Base-by-base conservation (phyloP, 1,140 invertebrate species). In the Daktulosphaira vitifoliae region DNA sequence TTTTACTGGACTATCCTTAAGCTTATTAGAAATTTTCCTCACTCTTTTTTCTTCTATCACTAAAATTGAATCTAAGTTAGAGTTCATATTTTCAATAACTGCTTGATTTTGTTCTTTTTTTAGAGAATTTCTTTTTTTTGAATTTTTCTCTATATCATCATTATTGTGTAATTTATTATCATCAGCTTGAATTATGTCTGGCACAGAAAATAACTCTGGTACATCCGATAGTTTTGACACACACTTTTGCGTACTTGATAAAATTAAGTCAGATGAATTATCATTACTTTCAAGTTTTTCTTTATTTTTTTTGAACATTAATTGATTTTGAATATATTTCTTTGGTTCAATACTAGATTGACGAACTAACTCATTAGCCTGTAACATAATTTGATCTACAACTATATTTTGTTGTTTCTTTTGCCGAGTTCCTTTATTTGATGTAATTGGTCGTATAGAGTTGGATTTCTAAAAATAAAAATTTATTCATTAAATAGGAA, bases 341-440 rank as follows among this genome's bases (percentile, higher is more conserved):
- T 62, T 62, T 15, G 56, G 56, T 62, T 62, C 56, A 62, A 62
- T 62, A 46, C 56, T 62, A 18, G 56, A 62, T n/a, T 62, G 56
- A 26, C 56, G 56, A 20, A 62, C 18, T 15, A 62, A 62, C 44
- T 62, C 56, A 62, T 62, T 62, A 18, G 56, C 56, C 20, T 62
- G 42, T 5, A 48, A 15, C n/a, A 48, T 29, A 33, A 29, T 25
- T 22, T 62, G 25, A 8, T 62, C 42, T 22, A 48, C 26, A 33
- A 59, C 25, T 26, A 62, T n/a, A 20, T 62, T 39, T 1, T 23
- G 15, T 1, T 23, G 15, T 62, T 62, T 62, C 20, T 62, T 62
- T 46, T 48, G 39, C 15, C 56, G 25, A 62, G 9, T 62, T n/a
- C 44, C 44, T 48, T 46, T 59, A 6, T 16, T 23, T 42, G 25